These are phyloP conservation scores for Invenusta paracnida DNA, from an alignment of 2,888 invertebrate species.

Conservation along the genomic window DNA sequence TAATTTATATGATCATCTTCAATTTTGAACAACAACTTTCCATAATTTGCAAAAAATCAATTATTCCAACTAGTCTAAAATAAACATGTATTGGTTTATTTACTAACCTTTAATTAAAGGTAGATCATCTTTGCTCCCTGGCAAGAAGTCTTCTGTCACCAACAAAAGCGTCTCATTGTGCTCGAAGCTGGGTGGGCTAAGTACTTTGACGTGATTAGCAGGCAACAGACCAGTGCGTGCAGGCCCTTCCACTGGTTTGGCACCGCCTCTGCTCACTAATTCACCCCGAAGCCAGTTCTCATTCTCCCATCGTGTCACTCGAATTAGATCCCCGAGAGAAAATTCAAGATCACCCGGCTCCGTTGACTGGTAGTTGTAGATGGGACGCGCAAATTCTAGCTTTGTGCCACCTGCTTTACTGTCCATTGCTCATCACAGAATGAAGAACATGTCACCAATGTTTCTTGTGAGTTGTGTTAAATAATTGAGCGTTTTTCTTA, in stretches of 20 bases:
- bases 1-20: too few relatives aligned
- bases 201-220: slow-evolving; percentile 1
- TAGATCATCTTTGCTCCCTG: not conserved
- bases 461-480: too few relatives aligned
- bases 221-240: not conserved
- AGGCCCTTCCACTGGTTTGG: not conserved
- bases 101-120: not conserved
- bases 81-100: too few relatives aligned
- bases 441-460: too few relatives aligned
- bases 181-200: not conserved
- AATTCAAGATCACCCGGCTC: not conserved
- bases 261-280: not conserved
- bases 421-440: too few relatives aligned
- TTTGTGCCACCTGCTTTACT: too few relatives aligned
- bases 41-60: too few relatives aligned
- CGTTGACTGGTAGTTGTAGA: not conserved
- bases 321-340: not conserved
- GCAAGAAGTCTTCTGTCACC: not conserved
- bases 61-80: too few relatives aligned
- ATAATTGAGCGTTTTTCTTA: too few relatives aligned
- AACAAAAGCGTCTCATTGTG: not conserved
- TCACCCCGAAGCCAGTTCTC: slow-evolving; percentile 7
- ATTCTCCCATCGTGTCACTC: not conserved
- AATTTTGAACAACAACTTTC: too few relatives aligned
- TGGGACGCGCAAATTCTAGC: slow-evolving; percentile 8